Conservation (phyloP, 2,113 vertebrate genomes). For the Pseudorectes ferrugineus region DNA sequence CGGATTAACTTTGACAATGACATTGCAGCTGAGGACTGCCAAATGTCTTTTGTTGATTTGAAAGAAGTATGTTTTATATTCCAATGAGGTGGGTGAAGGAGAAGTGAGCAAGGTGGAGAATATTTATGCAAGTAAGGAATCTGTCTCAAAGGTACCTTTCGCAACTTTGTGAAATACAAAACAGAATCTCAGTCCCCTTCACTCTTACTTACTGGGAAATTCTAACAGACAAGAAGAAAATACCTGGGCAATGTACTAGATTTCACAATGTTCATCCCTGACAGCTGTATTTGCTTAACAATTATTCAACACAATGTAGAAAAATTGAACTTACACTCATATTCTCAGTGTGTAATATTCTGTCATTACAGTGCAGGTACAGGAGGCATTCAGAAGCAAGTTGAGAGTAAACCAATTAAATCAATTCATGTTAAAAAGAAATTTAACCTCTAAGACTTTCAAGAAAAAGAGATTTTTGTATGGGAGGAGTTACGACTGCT, state of each 20-base stretch:
- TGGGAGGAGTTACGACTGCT: background rate
- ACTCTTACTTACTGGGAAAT: background rate
- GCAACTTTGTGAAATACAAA: background rate
- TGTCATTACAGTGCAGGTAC: background rate
- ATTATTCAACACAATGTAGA: background rate
- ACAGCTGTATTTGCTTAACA: conserved; percentile 9
- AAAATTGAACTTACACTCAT: background rate
- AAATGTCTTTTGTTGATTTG: conserved; percentile 43
- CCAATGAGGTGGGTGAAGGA: background rate
- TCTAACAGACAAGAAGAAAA: background rate
- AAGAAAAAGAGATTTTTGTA: background rate
- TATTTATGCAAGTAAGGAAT: conserved; percentile 36
- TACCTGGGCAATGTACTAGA: background rate
- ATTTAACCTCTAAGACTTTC: background rate
- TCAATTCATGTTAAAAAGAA: background rate
- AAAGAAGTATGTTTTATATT: conserved; percentile 48
- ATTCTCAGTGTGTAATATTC: background rate
- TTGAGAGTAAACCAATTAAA: background rate
- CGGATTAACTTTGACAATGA: conserved; percentile 55
- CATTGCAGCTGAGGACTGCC: conserved; percentile 48
- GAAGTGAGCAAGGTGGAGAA: conserved; percentile 10
- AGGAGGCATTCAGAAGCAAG: background rate
- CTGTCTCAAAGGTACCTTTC: conserved; percentile 11
- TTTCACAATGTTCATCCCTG: background rate
- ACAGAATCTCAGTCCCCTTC: background rate